phyloP scores from a whole-genome alignment of 2,113 vertebrate genomes.

The Amazona vittata region DNA sequence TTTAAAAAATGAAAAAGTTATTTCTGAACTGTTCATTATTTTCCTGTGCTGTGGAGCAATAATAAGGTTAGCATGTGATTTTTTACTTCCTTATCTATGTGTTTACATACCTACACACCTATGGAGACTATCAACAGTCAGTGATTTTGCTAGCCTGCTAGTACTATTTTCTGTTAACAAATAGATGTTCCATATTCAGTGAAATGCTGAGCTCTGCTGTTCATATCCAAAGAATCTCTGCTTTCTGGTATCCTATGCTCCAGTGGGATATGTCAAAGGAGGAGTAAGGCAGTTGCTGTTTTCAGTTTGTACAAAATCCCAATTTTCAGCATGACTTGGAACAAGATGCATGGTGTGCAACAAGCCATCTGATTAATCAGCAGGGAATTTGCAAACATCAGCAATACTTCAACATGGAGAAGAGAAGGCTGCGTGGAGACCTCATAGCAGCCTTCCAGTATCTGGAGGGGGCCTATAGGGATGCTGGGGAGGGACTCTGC shows the following conservation, averaged over 20 bases:
- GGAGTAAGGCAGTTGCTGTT: neutral
- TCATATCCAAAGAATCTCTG: neutral
- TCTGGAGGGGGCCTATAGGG: no score
- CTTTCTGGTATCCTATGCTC: neutral
- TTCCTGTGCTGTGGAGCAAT: neutral
- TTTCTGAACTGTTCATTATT: neutral
- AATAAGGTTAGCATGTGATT: neutral
- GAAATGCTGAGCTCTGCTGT: neutral
- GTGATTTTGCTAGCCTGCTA: neutral
- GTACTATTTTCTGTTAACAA: neutral
- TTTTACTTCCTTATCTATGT: neutral
- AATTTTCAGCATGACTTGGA: neutral
- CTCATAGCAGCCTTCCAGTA: no score
- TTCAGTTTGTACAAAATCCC: neutral
- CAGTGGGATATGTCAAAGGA: neutral
- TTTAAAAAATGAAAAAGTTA: neutral
- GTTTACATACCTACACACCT: neutral
- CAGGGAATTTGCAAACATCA: conserved; percentile 46
- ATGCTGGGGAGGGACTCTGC: no score
- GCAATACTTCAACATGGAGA: neutral
- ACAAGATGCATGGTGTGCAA: conserved; percentile 9
- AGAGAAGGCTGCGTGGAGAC: no score
- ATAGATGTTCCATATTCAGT: neutral
- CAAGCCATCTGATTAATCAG: conserved; percentile 27
- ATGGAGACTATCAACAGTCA: neutral